Conservation (phyloP, 2,113 vertebrate genomes). For the Periophthalmus modestus region DNA sequence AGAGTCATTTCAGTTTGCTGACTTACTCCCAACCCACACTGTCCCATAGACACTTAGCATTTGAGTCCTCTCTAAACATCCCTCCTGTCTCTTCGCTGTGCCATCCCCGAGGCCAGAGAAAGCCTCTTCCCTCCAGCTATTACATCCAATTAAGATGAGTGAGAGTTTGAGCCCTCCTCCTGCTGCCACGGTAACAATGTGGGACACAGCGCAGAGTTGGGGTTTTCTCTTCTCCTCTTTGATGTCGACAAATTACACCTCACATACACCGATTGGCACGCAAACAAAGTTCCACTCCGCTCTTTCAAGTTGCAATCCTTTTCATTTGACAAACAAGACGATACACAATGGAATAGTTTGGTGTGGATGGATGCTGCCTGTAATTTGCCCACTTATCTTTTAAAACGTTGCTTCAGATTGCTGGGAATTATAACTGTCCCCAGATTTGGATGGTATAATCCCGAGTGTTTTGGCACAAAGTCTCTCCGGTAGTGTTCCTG, state of each 20-base stretch:
- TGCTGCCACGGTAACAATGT: slow-evolving; percentile 53
- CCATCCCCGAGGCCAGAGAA: slow-evolving; percentile 59
- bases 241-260: slow-evolving; percentile 67
- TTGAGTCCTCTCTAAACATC: slow-evolving; percentile 57
- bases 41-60: slow-evolving; percentile 51
- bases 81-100: slow-evolving; percentile 33
- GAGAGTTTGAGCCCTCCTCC: slow-evolving; percentile 53
- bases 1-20: slow-evolving; percentile 14
- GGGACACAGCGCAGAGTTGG: slow-evolving; percentile 52
- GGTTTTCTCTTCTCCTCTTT: slow-evolving; percentile 59
- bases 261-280: slow-evolving; percentile 42
- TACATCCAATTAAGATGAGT: slow-evolving; percentile 75
- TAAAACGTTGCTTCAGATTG: background rate
- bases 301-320: slow-evolving; percentile 51
- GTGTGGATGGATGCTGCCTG: slow-evolving; percentile 25
- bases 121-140: slow-evolving; percentile 72
- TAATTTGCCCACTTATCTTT: slow-evolving; percentile 23
- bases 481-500: slow-evolving; percentile 7
- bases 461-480: background rate
- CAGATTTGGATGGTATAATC: slow-evolving; percentile 5
- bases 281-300: slow-evolving; percentile 50
- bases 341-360: slow-evolving; percentile 29
- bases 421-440: background rate
- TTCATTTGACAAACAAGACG: slow-evolving; percentile 47
- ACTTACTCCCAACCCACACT: slow-evolving; percentile 31